A percentile compares a stretch with the other conserved stretches of the same genome.
Conservation (phyloP, 2,113 vertebrate genomes). For the Morone chrysops region DNA sequence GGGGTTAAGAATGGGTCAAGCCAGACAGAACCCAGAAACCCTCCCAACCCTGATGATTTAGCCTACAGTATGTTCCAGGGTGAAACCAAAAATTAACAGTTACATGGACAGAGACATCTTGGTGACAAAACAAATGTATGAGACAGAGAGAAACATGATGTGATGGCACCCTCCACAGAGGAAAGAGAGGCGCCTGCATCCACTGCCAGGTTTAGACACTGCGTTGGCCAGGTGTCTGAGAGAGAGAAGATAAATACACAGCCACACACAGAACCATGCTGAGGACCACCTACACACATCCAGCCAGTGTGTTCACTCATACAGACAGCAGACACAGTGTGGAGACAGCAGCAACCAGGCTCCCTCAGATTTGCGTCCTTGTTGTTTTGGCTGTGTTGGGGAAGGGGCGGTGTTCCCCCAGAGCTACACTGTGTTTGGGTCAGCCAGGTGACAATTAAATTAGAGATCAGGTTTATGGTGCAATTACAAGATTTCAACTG, state of each 20-base stretch:
- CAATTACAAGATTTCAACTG: neutral
- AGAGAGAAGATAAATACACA: conserved; percentile 10
- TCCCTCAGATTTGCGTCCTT: neutral
- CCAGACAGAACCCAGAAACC: neutral
- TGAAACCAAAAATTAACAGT: neutral
- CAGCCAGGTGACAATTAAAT: neutral
- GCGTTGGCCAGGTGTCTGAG: conserved; percentile 16
- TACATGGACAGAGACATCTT: neutral
- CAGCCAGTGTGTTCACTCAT: neutral
- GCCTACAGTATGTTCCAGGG: neutral
- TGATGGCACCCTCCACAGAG: neutral
- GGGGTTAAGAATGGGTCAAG: neutral
- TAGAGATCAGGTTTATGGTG: neutral
- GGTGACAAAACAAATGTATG: neutral
- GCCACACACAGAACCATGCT: neutral
- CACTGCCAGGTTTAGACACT: conserved; percentile 6
- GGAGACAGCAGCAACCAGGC: neutral
- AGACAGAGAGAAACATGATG: conserved; percentile 4
- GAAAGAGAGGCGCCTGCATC: neutral
- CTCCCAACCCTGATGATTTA: neutral
- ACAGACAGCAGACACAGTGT: neutral
- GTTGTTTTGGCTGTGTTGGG: neutral
- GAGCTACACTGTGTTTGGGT: neutral
- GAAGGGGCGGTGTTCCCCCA: neutral
- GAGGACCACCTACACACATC: conserved; percentile 20